phyloP scores from a whole-genome alignment of 1,140 invertebrate genomes.

The Teleopsis dalmanni region DNA sequence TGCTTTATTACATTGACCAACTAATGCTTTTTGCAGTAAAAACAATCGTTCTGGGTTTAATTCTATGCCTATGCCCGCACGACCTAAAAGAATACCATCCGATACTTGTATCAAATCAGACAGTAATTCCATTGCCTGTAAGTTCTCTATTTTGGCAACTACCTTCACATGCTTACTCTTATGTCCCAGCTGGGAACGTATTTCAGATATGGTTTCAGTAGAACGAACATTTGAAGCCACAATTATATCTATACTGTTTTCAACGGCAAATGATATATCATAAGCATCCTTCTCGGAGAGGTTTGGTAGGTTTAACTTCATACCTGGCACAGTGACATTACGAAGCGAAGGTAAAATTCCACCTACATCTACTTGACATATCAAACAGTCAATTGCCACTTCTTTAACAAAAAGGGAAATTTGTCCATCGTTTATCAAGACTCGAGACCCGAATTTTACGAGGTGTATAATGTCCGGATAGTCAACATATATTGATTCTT shows the following conservation, averaged over 20 bases:
- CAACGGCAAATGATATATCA: slow-evolving; percentile 88
- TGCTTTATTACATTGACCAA: slow-evolving; percentile 79
- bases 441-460: slow-evolving; percentile 68
- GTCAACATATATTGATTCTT: slow-evolving; percentile 60
- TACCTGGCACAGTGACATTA: slow-evolving; percentile 88
- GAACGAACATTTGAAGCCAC: slow-evolving; percentile 97
- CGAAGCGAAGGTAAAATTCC: slow-evolving; percentile 89
- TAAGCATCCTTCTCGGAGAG: slow-evolving; percentile 94
- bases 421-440: slow-evolving; percentile 95
- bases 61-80: slow-evolving; percentile 93
- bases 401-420: slow-evolving; percentile 83
- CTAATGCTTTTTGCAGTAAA: slow-evolving; percentile 93
- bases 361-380: slow-evolving; percentile 90
- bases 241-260: slow-evolving; percentile 92
- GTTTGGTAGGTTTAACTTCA: slow-evolving; percentile 89
- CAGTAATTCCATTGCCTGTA: slow-evolving; percentile 89
- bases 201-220: slow-evolving; percentile 79
- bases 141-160: slow-evolving; percentile 96
- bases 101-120: slow-evolving; percentile 85
- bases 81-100: slow-evolving; percentile 94
- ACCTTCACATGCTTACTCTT: slow-evolving; percentile 88
- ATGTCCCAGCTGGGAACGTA: slow-evolving; percentile 78
- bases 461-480: slow-evolving; percentile 93
- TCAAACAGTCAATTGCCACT: slow-evolving; percentile 44
- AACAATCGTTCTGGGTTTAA: slow-evolving; percentile 97